Conservation (phyloP, 2,888 invertebrate species). For the Megamerina dolium region DNA sequence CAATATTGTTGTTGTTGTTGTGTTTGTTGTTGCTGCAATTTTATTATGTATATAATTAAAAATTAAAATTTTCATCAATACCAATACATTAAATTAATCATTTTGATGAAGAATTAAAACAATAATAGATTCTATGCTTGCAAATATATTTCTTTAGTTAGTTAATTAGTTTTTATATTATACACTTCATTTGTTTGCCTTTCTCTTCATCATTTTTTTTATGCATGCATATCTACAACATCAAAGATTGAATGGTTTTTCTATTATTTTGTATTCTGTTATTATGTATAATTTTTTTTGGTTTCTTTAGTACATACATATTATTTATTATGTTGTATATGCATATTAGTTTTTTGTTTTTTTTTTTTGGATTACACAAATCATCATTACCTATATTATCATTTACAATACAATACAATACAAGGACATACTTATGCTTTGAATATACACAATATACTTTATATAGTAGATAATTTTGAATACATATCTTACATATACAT, state of each 20-base stretch:
- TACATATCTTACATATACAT: slow-evolving; percentile 14
- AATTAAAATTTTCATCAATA: too few relatives aligned
- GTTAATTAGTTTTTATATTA: too few relatives aligned
- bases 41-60: too few relatives aligned
- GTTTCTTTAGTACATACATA: background rate
- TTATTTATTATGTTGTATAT: slow-evolving; percentile 7
- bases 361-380: slow-evolving; percentile 4
- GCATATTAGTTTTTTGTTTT: slow-evolving; percentile 9
- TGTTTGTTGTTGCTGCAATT: too few relatives aligned
- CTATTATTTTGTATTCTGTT: slow-evolving; percentile 10
- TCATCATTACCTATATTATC: slow-evolving; percentile 5
- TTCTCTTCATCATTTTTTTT: slow-evolving; percentile 13
- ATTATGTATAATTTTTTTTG: slow-evolving; percentile 12
- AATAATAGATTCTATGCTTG: slow-evolving; percentile 18
- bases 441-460: slow-evolving; percentile 7
- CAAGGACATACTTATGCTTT: too few relatives aligned
- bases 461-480: slow-evolving; percentile 1
- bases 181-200: too few relatives aligned
- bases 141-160: slow-evolving; percentile 28
- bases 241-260: slow-evolving; percentile 31
- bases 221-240: slow-evolving; percentile 39
- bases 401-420: slow-evolving; percentile 16
- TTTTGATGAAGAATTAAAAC: background rate
- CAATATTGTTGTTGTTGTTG: too few relatives aligned
- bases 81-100: too few relatives aligned